phyloP scores from a whole-genome alignment of 1,140 invertebrate genomes.

The Zaprionus taronus region DNA sequence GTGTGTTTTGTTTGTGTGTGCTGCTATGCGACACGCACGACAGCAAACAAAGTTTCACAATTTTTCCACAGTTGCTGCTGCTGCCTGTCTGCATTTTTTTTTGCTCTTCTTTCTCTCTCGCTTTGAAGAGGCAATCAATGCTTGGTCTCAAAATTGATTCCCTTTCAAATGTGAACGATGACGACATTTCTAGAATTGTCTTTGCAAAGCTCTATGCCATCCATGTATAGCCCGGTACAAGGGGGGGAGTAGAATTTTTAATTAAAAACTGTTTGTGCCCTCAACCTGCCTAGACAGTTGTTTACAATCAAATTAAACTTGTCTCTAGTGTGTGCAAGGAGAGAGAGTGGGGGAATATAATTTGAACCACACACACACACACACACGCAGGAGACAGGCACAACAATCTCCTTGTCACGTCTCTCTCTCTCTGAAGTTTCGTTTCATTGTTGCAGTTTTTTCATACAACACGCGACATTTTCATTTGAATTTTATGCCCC shows the following conservation, averaged over 20 bases:
- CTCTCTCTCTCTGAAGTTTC: constrained; percentile 41
- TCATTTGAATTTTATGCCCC: constrained; percentile 83
- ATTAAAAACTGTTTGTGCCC: constrained; percentile 32
- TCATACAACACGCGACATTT: constrained; percentile 72
- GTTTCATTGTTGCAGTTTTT: constrained; percentile 73
- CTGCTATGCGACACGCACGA: constrained; percentile 45
- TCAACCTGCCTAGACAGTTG: constrained; percentile 19
- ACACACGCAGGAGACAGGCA: constrained; percentile 15
- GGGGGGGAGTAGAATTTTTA: constrained; percentile 19
- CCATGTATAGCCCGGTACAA: neutral
- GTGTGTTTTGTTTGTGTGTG: constrained; percentile 9
- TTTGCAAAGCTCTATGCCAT: constrained; percentile 8
- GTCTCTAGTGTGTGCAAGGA: neutral
- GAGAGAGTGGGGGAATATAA: constrained; percentile 42
- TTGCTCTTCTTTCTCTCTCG: neutral
- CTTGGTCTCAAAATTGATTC: constrained; percentile 67
- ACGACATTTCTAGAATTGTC: constrained; percentile 56
- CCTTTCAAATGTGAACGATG: constrained; percentile 64
- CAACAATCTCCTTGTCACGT: constrained; percentile 22
- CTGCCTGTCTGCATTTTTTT: neutral
- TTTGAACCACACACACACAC: constrained; percentile 26
- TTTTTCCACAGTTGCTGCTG: constrained; percentile 17
- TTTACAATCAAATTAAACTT: constrained; percentile 56
- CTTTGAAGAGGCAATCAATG: constrained; percentile 66
- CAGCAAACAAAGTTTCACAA: constrained; percentile 46